Evolutionary conservation across 2,888 invertebrate species (phyloP).

Genomic region (Pachymerium ferrugineum): DNA sequence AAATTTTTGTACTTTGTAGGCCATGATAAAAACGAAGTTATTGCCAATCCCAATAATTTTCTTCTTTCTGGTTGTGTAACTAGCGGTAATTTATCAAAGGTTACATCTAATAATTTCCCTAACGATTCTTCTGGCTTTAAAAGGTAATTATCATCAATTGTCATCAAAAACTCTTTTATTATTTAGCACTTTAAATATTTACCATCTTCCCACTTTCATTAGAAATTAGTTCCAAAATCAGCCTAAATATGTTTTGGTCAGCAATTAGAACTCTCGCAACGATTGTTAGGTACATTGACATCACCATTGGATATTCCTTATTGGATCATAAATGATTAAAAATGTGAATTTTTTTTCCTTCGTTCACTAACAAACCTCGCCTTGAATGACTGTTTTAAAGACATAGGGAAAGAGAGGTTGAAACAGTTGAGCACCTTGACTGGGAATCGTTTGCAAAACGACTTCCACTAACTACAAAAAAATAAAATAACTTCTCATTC

Average conservation of each 20-base stretch:
- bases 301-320: constrained; percentile 65
- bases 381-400: constrained; percentile 42
- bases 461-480: constrained; percentile 59
- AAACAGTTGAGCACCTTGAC: constrained; percentile 66
- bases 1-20: constrained; percentile 42
- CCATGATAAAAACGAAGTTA: constrained; percentile 48
- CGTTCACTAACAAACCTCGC: constrained; percentile 50
- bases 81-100: constrained; percentile 71
- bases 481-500: neutral
- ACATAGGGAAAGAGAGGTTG: constrained; percentile 51
- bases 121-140: constrained; percentile 41
- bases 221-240: constrained; percentile 43
- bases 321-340: constrained; percentile 42
- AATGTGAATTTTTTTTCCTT: constrained; percentile 51
- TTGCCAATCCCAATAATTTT: constrained; percentile 67
- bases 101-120: constrained; percentile 57
- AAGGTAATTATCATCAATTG: constrained; percentile 10
- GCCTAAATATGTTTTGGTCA: constrained; percentile 45
- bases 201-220: constrained; percentile 43
- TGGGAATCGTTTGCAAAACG: constrained; percentile 66
- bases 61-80: constrained; percentile 72
- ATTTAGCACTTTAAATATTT: constrained; percentile 37
- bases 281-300: constrained; percentile 71
- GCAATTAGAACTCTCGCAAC: constrained; percentile 65
- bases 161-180: no score